phyloP scores from a whole-genome alignment of 2,113 vertebrate species.

The Corapipo altera region DNA sequence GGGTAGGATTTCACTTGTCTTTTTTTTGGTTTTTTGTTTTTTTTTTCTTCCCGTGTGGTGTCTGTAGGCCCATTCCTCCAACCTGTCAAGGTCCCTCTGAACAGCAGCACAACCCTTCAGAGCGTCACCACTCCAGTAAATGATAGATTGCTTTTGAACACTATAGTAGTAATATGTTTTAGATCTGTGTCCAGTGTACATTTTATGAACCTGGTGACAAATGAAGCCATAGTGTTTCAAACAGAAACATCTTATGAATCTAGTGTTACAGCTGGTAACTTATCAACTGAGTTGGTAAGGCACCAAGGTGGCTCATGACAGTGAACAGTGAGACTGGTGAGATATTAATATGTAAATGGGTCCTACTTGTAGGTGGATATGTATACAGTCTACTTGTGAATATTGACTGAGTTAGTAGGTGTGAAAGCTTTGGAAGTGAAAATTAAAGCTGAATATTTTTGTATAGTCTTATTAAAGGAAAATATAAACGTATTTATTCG shows the following conservation, averaged over 20 bases:
- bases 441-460: not conserved
- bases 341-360: not conserved
- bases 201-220: not conserved
- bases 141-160: not conserved
- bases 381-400: not conserved
- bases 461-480: not conserved
- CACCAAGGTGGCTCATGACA: not conserved
- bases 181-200: not conserved
- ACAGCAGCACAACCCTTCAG: not conserved
- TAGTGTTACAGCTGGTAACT: not conserved
- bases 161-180: not conserved
- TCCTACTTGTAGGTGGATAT: not conserved
- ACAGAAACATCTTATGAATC: not conserved
- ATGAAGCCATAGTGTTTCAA: not conserved
- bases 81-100: not conserved
- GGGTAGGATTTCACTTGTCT: not conserved
- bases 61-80: not conserved
- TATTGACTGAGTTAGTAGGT: not conserved
- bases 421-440: not conserved
- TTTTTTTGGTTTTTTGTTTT: not conserved
- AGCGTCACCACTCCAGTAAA: not conserved
- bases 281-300: not conserved
- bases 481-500: not conserved
- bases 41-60: not conserved
- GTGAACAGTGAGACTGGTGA: not conserved